Conservation (phyloP, 1,140 invertebrate species). For the Venturia canescens region DNA sequence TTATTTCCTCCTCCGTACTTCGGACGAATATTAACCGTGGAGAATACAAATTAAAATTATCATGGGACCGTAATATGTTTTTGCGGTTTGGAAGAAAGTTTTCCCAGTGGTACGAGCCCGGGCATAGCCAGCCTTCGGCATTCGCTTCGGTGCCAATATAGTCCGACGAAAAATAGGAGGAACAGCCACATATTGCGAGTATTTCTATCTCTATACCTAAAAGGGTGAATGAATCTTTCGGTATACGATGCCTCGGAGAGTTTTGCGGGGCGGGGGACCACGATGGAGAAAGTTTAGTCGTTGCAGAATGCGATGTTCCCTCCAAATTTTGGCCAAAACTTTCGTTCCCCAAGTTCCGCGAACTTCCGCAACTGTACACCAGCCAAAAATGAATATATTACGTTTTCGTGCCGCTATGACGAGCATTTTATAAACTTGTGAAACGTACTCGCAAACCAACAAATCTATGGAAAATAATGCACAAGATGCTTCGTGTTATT, state of each 20-base stretch:
- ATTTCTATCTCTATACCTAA: conserved; percentile 1
- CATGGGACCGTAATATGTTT: not conserved
- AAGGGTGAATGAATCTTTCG: not conserved
- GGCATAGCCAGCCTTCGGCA: not conserved
- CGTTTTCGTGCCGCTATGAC: not conserved
- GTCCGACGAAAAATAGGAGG: not conserved
- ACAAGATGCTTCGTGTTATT: not conserved
- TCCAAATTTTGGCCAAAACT: conserved; percentile 17
- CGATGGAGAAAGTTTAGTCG: not conserved
- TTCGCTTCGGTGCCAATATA: not conserved
- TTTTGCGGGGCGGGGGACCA: not conserved
- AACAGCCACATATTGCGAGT: not conserved
- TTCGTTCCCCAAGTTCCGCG: not conserved
- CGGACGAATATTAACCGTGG: not conserved
- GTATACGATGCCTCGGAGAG: not conserved
- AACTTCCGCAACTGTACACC: not conserved
- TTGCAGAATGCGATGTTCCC: conserved; percentile 12
- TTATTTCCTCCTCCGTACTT: not conserved
- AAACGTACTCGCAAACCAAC: too few species aligned
- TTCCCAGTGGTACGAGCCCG: not conserved
- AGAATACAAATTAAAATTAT: not conserved
- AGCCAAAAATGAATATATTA: not conserved
- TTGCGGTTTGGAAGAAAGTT: not conserved
- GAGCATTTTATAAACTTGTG: too few species aligned
- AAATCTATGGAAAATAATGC: not conserved